Evolutionary conservation across 2,888 invertebrate species (phyloP), one percentile per base, ranked within the genome.

Genomic region (Leptopilina myrica): DNA sequence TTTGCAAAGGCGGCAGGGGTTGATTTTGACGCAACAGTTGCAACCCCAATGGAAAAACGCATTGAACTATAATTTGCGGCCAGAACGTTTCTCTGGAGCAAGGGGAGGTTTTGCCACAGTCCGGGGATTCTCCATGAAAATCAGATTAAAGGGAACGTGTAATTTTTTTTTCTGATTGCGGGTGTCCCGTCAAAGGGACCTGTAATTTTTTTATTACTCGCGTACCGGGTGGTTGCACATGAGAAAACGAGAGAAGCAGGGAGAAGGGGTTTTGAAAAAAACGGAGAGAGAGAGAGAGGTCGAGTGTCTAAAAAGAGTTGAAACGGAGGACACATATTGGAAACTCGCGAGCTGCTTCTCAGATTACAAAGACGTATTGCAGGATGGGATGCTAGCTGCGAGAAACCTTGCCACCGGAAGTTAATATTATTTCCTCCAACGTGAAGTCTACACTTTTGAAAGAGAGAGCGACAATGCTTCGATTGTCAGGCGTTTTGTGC

Each of bases 71-170:
- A 79, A 79, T 79, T 79, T 79, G 79, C 76, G 79, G 76, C 64
- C 56, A 49, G 67, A 46, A 69, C 53, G 33, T 67, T 67, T 76
- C 49, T 64, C 64, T 67, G 46, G 8, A 56, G 43, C 5, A 12
- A 62, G 46, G 43, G 46, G 59, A 33, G 76, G 67, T 67, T 69
- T 78, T 75, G 64, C 77, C 56, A n/a, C 6, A n/a, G 73, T 33
- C 12, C 56, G 53, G 73, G 73, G 53, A 69, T 69, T 69, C 62
- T 76, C 84, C 82, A 79, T 83, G 81, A 84, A 87, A 90, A 90
- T 90, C 88, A 83, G 85, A 90, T 90, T 89, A 90, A 90, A 89
- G 85, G 85, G 84, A 90, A 90, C 91, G 85, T 90, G 87, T 91
- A 90, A 90, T 90, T 90, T 90, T 85, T 20, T 86, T 81, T 83